phyloP scores from a whole-genome alignment of 2,888 invertebrate species.

The Leptinotarsa tumamoca region DNA sequence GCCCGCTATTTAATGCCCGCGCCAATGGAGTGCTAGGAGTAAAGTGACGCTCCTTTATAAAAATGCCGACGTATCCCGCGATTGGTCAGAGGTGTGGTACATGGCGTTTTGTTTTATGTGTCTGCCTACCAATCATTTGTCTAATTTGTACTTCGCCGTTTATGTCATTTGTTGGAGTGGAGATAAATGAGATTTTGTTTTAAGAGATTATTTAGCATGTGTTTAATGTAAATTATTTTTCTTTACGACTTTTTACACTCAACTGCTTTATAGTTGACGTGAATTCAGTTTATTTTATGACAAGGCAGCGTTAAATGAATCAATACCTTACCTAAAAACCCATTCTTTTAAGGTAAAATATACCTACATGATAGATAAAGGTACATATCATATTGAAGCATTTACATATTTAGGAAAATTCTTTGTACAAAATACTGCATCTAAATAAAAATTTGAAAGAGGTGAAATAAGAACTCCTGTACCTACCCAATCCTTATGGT shows the following conservation, averaged over 20 bases:
- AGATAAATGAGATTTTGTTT: constrained; percentile 67
- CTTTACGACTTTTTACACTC: constrained; percentile 60
- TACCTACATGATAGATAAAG: no score
- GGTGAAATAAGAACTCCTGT: no score
- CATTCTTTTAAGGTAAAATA: no score
- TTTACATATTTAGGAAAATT: no score
- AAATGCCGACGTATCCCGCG: constrained; percentile 49
- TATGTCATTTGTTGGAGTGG: constrained; percentile 64
- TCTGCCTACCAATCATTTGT: constrained; percentile 61
- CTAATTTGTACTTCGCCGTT: constrained; percentile 60
- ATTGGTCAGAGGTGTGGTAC: constrained; percentile 57
- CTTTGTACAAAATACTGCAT: no score
- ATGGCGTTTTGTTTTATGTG: constrained; percentile 45
- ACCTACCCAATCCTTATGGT: no score
- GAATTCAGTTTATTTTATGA: constrained; percentile 55
- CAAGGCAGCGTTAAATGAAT: constrained; percentile 45
- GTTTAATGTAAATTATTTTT: constrained; percentile 66
- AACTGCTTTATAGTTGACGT: constrained; percentile 52
- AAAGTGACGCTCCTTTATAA: constrained; percentile 52
- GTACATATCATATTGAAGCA: no score
- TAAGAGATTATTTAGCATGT: constrained; percentile 65
- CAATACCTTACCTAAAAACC: no score
- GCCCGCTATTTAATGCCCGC: constrained; percentile 50
- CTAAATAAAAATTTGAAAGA: no score
- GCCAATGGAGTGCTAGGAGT: constrained; percentile 50